A percentile compares a stretch with the other conserved stretches of the same genome.
phyloP scores from a whole-genome alignment of 30 jellyfish, hydroid and myxozoan species.

The Cassiopea andromeda region DNA sequence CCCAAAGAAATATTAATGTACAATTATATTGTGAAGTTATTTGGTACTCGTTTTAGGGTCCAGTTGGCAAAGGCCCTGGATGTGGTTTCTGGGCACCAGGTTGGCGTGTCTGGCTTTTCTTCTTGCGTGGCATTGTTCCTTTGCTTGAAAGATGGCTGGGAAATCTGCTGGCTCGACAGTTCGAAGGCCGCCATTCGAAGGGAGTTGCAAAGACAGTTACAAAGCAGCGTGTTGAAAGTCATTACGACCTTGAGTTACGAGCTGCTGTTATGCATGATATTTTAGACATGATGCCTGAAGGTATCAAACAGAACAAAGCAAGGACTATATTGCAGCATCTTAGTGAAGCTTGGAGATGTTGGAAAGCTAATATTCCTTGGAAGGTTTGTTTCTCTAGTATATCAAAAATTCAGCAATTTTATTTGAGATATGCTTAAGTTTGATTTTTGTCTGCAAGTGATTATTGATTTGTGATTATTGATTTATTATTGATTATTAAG shows the following conservation, averaged over 20 bases:
- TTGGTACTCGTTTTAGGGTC: slow-evolving; percentile 72
- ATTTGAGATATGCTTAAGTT: not conserved
- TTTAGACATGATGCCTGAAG: slow-evolving; percentile 99
- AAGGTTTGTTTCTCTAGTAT: slow-evolving; percentile 57
- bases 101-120: slow-evolving; percentile 99
- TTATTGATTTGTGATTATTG: too few relatives aligned
- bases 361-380: slow-evolving; percentile 99
- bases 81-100: slow-evolving; percentile 99
- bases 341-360: slow-evolving; percentile 99
- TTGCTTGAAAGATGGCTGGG: slow-evolving; percentile 99
- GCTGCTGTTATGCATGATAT: slow-evolving; percentile 99
- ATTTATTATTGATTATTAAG: too few relatives aligned
- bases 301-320: slow-evolving; percentile 98
- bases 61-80: slow-evolving; percentile 99
- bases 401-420: not conserved
- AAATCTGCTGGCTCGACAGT: slow-evolving; percentile 95
- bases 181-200: slow-evolving; percentile 98
- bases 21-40: not conserved
- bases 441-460: not conserved
- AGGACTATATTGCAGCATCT: slow-evolving; percentile 97
- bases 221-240: slow-evolving; percentile 98
- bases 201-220: slow-evolving; percentile 99
- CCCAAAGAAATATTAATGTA: too few relatives aligned
- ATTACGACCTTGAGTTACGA: slow-evolving; percentile 96
- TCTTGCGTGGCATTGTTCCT: slow-evolving; percentile 98